These are phyloP conservation scores for Crotalus horridus DNA, from an alignment of 2,113 vertebrate species.

Conservation along the genomic window DNA sequence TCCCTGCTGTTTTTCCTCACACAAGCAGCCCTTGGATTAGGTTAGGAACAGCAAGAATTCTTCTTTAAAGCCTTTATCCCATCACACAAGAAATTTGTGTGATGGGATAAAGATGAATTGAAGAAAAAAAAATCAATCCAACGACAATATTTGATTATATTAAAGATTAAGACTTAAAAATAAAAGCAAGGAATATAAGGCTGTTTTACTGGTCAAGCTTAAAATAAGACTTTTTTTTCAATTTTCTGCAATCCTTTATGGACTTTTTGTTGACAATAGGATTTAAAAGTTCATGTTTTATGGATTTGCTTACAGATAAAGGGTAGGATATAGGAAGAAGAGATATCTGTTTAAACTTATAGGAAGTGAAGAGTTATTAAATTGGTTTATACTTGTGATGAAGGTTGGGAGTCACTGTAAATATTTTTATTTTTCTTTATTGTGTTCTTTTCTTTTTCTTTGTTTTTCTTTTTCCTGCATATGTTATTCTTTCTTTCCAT, in stretches of 20 bases:
- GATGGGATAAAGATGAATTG: not conserved
- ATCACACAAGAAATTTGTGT: not conserved
- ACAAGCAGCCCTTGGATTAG: not conserved
- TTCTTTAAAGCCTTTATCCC: not conserved
- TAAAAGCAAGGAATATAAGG: not conserved
- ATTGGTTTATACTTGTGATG: not conserved
- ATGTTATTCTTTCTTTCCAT: not conserved
- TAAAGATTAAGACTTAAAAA: not conserved
- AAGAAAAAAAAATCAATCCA: not conserved
- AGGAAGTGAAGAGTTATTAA: not conserved
- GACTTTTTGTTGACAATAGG: not conserved
- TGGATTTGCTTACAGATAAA: not conserved
- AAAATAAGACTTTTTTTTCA: not conserved
- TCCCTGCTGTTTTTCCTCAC: not conserved
- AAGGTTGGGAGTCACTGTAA: not conserved
- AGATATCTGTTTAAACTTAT: not conserved
- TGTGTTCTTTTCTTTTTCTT: not conserved
- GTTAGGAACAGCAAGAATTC: not conserved
- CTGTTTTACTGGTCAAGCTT: not conserved
- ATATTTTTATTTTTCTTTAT: not conserved
- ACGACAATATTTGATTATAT: not conserved
- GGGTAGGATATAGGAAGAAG: not conserved
- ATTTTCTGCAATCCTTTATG: not conserved
- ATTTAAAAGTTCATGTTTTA: not conserved
- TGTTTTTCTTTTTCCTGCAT: not conserved